Evolutionary conservation across 2,888 invertebrate species (phyloP), one percentile per base, ranked within the genome.

Genomic region (Agelastica alni): DNA sequence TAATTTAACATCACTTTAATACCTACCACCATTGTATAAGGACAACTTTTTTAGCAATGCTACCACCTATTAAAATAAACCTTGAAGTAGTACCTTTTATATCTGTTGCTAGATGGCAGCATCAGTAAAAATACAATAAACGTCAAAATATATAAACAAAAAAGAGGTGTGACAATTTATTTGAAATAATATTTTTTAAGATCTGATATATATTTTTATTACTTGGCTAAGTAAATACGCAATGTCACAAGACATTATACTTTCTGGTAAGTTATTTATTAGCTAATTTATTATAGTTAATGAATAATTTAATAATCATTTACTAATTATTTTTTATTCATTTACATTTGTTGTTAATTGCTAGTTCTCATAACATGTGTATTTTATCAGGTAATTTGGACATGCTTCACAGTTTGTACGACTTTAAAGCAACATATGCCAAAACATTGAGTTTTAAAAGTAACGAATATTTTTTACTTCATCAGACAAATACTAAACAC

Each of bases 381-480:
- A 36, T 41, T 48, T 51, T 28, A 30, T 10, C 14, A 87, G 89
- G 85, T 70, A 85, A 85, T 72, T 82, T 84, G 77, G 90, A 91
- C 76, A 90, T 92, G 90, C 83, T 92, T 28, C 87, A 88, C 75
- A 90, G 90, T 46, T 78, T 90, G 49, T 92, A 91, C 69, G 90
- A 91, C 71, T 92, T 92, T 70, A 88, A 89, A 75, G 91, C 91
- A 49, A 89, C 89, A 39, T 85, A 90, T 70, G 85, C 90, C 9
- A 91, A 91, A 78, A 91, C 92, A 4, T 79, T 92, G 56, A 89
- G 88, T 72, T 92, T 92, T 76, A 82, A 82, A 62, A 87, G 87
- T 70, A 88, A 89, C 58, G 91, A 92, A 73, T 86, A 85, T 73
- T 92, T 92, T 74, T 85, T 88, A 66, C 78, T 92, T 13, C 87